Evolutionary conservation across 37 sponge, comb jelly and placozoan species (phyloP), one percentile per base, ranked within the genome.

Genomic region (Oopsacas minuta): DNA sequence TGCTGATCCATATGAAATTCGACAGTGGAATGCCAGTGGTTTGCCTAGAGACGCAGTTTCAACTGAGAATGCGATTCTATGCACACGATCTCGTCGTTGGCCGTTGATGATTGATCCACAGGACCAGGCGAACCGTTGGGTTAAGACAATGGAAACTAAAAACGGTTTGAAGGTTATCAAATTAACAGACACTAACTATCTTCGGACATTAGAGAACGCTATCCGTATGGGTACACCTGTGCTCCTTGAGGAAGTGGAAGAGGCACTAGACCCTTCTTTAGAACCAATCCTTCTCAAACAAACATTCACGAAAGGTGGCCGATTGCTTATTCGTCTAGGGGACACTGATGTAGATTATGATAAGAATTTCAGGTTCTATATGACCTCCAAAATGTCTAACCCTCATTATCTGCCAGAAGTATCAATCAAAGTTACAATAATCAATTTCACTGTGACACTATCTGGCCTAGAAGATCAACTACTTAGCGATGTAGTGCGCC

Each of bases 91-190:
- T 38, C 88, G 94, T 36, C 85, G 99, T 51, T 99, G 99, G 99
- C 97, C 99, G 23, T 88, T 99, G 23, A 95, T 99, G 96, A 99
- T 99, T 49, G 99, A 99, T 39, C 99, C 99, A n/a, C 99, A 99
- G 87, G 99, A 95, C 61, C 97, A 94, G 90, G 98, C 98, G 28
- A 94, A 94, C 81, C 88, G 99, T 17, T 97, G 99, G 99, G 86
- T 97, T 36, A 85, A 90, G 37, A 89, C 86, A 61, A 93, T 89
- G 90, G 99, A 98, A 85, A 52, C 83, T 12, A 92, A 89, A 52
- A 98, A 99, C 87, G 99, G 96, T 0, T 88, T 99, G 23, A 95
- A 95, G 46, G 90, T 96, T 35, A 94, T 99, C 84, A 99, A 99
- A 61, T 92, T 95, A 23, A 95, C 94, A 0, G 94, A 99, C 82